These are phyloP conservation scores for Circaetus gallicus DNA, from an alignment of 2,113 vertebrate species.

Conservation along the genomic window DNA sequence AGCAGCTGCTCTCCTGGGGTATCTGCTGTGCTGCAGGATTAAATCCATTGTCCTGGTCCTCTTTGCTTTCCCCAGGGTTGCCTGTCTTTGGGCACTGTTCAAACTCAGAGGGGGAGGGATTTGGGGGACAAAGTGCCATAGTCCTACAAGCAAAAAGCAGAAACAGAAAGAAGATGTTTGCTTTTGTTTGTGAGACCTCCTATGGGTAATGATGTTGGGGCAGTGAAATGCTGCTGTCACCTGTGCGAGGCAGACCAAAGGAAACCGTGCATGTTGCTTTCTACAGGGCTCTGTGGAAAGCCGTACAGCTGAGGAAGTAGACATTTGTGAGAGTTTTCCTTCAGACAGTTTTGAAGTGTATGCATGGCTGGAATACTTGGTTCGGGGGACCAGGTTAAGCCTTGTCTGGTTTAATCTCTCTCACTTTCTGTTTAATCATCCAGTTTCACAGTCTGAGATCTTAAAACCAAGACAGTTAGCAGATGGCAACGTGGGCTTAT, in stretches of 20 bases:
- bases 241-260: neutral
- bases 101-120: fast-evolving
- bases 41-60: neutral
- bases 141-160: neutral
- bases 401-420: neutral
- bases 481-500: neutral
- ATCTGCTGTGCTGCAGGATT: neutral
- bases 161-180: neutral
- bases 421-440: neutral
- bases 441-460: neutral
- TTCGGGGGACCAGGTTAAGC: neutral
- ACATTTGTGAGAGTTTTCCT: neutral
- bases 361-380: neutral
- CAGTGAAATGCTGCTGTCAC: fast-evolving
- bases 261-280: neutral
- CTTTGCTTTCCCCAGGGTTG: neutral
- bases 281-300: neutral
- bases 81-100: neutral
- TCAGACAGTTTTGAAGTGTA: neutral
- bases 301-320: neutral
- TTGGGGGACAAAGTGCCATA: neutral
- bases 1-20: neutral
- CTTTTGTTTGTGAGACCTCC: neutral
- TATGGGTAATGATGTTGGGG: neutral
- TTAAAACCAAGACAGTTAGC: neutral